A percentile compares a stretch with the other conserved stretches of the same genome.
phyloP scores from a whole-genome alignment of 2,888 invertebrate species.

The Globia sparganii region DNA sequence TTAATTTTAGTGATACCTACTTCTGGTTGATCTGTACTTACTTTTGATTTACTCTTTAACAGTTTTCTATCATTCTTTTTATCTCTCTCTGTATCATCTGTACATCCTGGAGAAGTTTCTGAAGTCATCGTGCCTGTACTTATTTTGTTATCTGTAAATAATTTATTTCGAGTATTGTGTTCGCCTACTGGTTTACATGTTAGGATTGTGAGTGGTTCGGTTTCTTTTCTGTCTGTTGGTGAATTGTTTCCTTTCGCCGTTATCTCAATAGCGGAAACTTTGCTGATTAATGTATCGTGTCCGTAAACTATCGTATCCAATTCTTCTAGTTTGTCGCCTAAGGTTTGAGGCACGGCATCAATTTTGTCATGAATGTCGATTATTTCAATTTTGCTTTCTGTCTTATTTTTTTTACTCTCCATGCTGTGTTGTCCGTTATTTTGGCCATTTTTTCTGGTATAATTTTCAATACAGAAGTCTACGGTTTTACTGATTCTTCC shows the following conservation, averaged over 20 bases:
- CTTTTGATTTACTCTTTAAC: conserved; percentile 7
- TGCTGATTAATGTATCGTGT: conserved; percentile 17
- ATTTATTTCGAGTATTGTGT: background rate
- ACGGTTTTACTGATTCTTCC: background rate
- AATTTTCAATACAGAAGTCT: conserved; percentile 49
- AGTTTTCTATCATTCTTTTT: conserved; percentile 41
- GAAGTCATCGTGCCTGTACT: conserved; percentile 5
- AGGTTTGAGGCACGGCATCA: conserved; percentile 10
- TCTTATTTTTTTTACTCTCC: background rate
- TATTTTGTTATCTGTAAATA: conserved; percentile 13
- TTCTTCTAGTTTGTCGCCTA: conserved; percentile 43
- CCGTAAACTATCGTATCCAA: conserved; percentile 48
- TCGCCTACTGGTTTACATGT: conserved; percentile 39
- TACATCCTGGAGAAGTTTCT: conserved; percentile 4
- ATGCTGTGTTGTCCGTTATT: conserved; percentile 6
- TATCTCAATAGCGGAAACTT: conserved; percentile 4
- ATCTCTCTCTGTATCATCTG: conserved; percentile 38
- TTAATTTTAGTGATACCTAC: conserved; percentile 28
- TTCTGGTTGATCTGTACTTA: conserved; percentile 1
- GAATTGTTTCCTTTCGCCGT: background rate
- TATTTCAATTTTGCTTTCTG: conserved; percentile 30
- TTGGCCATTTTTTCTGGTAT: background rate
- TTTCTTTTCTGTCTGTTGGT: conserved; percentile 29
- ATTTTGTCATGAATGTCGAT: conserved; percentile 29
- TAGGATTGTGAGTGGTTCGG: conserved; percentile 43